Evolutionary conservation across 2,113 vertebrate species (phyloP).

Genomic region (Callipepla californica): DNA sequence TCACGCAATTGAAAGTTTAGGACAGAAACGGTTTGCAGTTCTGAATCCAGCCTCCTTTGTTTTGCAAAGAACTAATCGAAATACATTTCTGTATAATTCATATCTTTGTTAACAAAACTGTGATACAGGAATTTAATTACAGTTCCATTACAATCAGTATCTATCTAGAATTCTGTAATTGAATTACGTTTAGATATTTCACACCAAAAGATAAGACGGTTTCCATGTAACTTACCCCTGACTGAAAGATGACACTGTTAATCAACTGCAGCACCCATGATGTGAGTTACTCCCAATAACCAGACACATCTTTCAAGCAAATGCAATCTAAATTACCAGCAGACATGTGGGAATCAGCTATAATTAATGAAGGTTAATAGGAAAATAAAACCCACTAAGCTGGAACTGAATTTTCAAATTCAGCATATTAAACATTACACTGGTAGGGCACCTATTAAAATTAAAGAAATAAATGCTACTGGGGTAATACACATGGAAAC

Average conservation of each 20-base stretch:
- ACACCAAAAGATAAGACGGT: not conserved
- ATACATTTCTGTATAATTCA: not conserved
- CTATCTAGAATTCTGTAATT: not conserved
- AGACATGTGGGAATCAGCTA: not conserved
- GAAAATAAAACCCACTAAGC: not conserved
- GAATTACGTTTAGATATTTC: not conserved
- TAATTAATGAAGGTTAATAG: not conserved
- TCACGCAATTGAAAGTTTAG: not conserved
- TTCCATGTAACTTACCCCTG: fast-evolving
- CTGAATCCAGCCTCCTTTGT: not conserved
- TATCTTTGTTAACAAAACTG: not conserved
- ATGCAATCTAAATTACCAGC: not conserved
- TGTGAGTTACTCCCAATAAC: not conserved
- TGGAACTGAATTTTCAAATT: not conserved
- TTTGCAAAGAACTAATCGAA: not conserved
- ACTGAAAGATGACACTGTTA: not conserved
- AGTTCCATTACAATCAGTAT: not conserved
- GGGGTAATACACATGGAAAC: not conserved
- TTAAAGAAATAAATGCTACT: not conserved
- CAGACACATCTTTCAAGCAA: not conserved
- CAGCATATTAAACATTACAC: not conserved
- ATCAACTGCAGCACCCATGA: not conserved
- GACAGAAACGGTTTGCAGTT: not conserved
- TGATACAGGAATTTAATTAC: not conserved
- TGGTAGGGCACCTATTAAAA: not conserved